Conservation (phyloP, 2,797 vertebrate species). For the Aldrovandia affinis region DNA sequence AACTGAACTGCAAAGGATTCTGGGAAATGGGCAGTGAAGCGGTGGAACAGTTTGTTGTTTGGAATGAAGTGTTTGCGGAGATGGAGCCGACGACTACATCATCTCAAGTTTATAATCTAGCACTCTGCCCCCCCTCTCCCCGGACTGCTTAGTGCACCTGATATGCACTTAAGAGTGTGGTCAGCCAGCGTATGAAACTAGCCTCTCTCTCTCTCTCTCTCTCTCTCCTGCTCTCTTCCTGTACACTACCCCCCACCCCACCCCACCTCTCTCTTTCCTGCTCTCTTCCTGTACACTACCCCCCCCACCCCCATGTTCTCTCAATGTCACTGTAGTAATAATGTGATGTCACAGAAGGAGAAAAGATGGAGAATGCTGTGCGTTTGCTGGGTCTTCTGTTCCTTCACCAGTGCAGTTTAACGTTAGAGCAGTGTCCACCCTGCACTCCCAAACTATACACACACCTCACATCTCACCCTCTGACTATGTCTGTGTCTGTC, state of each 20-base stretch:
- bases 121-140: too few relatives aligned
- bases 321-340: not conserved
- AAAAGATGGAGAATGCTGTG: not conserved
- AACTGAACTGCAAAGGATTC: conserved; percentile 8
- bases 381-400: not conserved
- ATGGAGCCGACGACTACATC: too few relatives aligned
- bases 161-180: not conserved
- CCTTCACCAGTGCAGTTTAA: not conserved
- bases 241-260: not conserved
- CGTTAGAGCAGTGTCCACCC: conserved; percentile 4
- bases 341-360: not conserved
- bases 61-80: not conserved
- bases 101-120: too few relatives aligned
- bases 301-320: not conserved
- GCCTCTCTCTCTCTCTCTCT: too few relatives aligned
- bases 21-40: not conserved
- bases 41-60: not conserved
- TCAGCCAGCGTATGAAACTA: not conserved
- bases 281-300: not conserved
- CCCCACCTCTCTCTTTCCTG: not conserved
- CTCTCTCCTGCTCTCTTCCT: too few relatives aligned
- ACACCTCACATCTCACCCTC: not conserved
- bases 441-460: not conserved
- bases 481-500: too few relatives aligned
- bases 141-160: not conserved